A percentile compares a stretch with the other conserved stretches of the same genome.
Conservation (phyloP, 37 sponge, comb jelly and placozoan genomes). For the Axinella damicornis region DNA sequence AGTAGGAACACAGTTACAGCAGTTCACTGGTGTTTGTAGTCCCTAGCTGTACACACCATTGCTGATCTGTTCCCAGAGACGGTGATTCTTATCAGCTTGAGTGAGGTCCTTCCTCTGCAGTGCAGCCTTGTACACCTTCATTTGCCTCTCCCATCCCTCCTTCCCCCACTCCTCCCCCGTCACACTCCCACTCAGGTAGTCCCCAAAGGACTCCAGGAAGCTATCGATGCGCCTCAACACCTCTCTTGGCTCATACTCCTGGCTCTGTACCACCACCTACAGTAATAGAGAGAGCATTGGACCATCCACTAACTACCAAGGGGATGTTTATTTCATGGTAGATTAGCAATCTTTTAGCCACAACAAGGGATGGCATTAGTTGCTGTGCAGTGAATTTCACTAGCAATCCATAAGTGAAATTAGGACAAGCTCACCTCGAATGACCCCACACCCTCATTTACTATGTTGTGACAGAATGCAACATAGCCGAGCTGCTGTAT, state of each 20-base stretch:
- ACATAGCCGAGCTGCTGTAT: slow-evolving; percentile 86
- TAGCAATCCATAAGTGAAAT: too few relatives aligned
- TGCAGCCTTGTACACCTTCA: not conserved
- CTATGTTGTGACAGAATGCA: slow-evolving; percentile 45
- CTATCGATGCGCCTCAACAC: slow-evolving; percentile 42
- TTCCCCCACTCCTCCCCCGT: slow-evolving; percentile 11
- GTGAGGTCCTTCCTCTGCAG: slow-evolving; percentile 42
- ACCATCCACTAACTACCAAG: too few relatives aligned
- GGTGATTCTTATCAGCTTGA: slow-evolving; percentile 34
- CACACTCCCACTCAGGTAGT: not conserved
- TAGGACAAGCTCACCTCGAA: slow-evolving; percentile 8
- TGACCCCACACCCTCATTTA: slow-evolving; percentile 26
- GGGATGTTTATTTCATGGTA: too few relatives aligned
- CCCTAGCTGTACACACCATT: not conserved
- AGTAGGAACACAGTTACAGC: too few relatives aligned
- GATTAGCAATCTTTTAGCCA: too few relatives aligned
- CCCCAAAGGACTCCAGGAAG: slow-evolving; percentile 48
- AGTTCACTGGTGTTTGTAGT: too few relatives aligned
- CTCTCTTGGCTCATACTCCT: slow-evolving; percentile 29
- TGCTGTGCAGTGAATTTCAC: too few relatives aligned
- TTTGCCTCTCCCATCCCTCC: too few relatives aligned
- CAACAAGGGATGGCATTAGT: too few relatives aligned
- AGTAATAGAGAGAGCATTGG: too few relatives aligned
- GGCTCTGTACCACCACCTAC: slow-evolving; percentile 75
- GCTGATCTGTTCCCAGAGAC: slow-evolving; percentile 60